phyloP scores from a whole-genome alignment of 2,113 vertebrate species.

The Cichladusa arquata region DNA sequence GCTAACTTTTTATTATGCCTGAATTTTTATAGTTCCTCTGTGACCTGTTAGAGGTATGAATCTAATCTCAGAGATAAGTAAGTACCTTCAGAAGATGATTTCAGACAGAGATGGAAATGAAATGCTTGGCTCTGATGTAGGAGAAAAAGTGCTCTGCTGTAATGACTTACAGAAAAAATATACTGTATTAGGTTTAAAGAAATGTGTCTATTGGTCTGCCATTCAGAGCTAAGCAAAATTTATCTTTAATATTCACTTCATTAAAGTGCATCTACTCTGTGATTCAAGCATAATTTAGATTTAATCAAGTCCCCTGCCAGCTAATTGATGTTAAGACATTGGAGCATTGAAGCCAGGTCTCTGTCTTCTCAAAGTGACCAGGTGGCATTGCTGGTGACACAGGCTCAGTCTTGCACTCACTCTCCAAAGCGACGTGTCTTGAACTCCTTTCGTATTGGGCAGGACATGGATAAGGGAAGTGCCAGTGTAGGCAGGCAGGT shows the following conservation, averaged over 20 bases:
- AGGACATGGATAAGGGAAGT: background rate
- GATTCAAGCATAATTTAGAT: background rate
- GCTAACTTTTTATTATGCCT: background rate
- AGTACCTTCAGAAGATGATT: background rate
- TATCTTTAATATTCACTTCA: background rate
- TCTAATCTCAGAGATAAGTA: background rate
- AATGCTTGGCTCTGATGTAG: background rate
- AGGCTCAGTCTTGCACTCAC: background rate
- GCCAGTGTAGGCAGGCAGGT: background rate
- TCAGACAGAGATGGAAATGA: background rate
- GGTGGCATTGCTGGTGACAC: background rate
- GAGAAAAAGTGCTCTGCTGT: background rate
- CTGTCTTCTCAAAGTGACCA: background rate
- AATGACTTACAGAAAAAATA: background rate
- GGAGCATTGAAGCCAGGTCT: background rate
- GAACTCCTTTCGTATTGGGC: background rate
- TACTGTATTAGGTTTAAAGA: background rate
- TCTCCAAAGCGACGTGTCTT: background rate
- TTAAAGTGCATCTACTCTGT: background rate
- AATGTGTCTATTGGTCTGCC: background rate
- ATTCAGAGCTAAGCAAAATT: background rate
- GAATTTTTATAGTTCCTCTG: background rate
- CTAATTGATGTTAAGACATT: background rate
- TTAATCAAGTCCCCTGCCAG: background rate
- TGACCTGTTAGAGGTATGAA: background rate